Evolutionary conservation across 2,888 invertebrate species (phyloP), one percentile per base, ranked within the genome.

Genomic region (Bellardia bayeri): DNA sequence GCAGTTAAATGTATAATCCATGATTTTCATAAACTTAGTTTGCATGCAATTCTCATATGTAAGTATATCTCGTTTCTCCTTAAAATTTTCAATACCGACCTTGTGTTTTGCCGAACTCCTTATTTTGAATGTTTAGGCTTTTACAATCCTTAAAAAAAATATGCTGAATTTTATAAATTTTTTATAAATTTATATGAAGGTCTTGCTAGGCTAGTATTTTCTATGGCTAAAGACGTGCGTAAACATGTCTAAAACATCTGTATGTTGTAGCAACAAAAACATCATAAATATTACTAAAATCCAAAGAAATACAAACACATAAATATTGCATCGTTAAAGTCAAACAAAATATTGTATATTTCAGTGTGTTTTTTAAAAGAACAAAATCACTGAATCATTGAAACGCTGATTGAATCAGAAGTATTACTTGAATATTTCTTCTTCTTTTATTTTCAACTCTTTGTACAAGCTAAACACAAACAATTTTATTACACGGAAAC

Each of bases 331-430:
- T 71, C 33, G 37, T 51, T 76, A 64, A 68, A 83, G 76, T 68
- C 58, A 54, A 63, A 81, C 40, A 56, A 84, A 83, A 64, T 54
- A 23, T 23, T 23, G 23, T 23, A 49, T 33, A 68, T 3, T 40
- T 54, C 5, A 33, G 63, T 37, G 40, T 64, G 16, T 40, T 64
- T 40, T 64, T 84, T 56, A 11, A 49, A 71, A 23, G 3, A 23
- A 23, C n/a, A 54, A 74, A 83, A 42, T 71, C 58, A 64, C 14
- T 85, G 78, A 84, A 78, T 75, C 64, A 81, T 85, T 74, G 81
- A 85, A 86, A 90, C 81, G 87, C 88, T 89, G 89, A 89, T 90
- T 89, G 86, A 90, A 90, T 89, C 84, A 88, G 83, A 89, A 88
- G 88, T 88, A 76, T 71, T 45, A 79, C 63, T 51, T 58, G 49